Conservation (phyloP, 2,113 vertebrate genomes). For the Clarias batrachus region DNA sequence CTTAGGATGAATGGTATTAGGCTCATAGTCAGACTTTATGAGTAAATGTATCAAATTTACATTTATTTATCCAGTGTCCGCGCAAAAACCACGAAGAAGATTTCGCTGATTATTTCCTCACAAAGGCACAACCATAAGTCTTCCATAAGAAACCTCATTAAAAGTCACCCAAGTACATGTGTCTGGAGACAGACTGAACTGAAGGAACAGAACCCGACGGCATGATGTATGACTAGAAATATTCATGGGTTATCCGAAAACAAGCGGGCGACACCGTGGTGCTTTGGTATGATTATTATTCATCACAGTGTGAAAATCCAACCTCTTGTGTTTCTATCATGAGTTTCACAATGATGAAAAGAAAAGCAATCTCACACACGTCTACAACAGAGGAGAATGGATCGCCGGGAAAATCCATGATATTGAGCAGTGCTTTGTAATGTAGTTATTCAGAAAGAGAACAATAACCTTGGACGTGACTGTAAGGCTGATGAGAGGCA, state of each 20-base stretch:
- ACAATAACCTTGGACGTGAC: constrained; percentile 75
- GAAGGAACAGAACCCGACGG: neutral
- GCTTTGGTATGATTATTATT: neutral
- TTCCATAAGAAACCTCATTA: too few species aligned
- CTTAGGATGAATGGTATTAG: constrained; percentile 6
- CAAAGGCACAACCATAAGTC: neutral
- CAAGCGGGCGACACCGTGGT: neutral
- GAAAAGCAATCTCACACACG: constrained; percentile 9
- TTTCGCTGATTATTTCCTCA: neutral
- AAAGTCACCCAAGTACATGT: neutral
- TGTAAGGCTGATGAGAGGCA: constrained; percentile 48
- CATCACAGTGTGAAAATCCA: constrained; percentile 2
- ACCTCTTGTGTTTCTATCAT: constrained; percentile 11
- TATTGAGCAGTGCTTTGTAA: constrained; percentile 39
- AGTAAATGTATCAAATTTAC: neutral
- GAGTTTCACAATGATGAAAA: constrained; percentile 14
- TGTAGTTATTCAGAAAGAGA: constrained; percentile 63
- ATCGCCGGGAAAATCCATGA: constrained; percentile 11
- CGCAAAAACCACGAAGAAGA: neutral
- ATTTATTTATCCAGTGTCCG: neutral
- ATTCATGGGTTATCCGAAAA: constrained; percentile 1
- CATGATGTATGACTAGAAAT: neutral
- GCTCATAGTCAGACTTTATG: neutral
- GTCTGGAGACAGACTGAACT: neutral
- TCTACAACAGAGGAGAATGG: constrained; percentile 3